Evolutionary conservation across 1,140 invertebrate species (phyloP).

Genomic region (Aphaenogaster floridana): DNA sequence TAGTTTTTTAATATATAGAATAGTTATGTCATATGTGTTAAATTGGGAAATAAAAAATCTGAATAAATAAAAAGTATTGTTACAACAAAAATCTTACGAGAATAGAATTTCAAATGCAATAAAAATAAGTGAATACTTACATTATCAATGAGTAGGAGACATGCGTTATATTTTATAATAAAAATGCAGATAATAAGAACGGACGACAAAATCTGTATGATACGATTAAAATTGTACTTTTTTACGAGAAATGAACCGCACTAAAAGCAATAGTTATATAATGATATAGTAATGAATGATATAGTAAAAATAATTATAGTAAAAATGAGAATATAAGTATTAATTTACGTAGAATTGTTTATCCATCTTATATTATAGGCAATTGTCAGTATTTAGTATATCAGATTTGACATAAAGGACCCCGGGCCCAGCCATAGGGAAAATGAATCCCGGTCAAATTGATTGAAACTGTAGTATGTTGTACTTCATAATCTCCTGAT

Average conservation of each 20-base stretch:
- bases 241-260: conserved; percentile 2
- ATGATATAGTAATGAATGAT: neutral
- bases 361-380: neutral
- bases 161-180: conserved; percentile 44
- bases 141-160: conserved; percentile 4
- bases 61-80: neutral
- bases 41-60: neutral
- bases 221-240: neutral
- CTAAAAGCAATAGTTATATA: neutral
- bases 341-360: neutral
- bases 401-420: too few relatives aligned
- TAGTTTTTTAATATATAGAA: neutral
- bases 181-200: neutral
- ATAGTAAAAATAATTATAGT: neutral
- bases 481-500: too few relatives aligned
- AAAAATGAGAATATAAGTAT: neutral
- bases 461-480: too few relatives aligned
- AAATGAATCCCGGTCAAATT: too few relatives aligned
- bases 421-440: too few relatives aligned
- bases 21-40: neutral
- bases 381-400: neutral
- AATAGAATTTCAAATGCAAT: neutral
- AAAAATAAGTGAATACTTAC: conserved; percentile 19
- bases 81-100: neutral
- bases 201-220: neutral